Evolutionary conservation across 2,113 vertebrate genomes (phyloP), one percentile per base, ranked within the genome.

Genomic region (Vombatus ursinus): DNA sequence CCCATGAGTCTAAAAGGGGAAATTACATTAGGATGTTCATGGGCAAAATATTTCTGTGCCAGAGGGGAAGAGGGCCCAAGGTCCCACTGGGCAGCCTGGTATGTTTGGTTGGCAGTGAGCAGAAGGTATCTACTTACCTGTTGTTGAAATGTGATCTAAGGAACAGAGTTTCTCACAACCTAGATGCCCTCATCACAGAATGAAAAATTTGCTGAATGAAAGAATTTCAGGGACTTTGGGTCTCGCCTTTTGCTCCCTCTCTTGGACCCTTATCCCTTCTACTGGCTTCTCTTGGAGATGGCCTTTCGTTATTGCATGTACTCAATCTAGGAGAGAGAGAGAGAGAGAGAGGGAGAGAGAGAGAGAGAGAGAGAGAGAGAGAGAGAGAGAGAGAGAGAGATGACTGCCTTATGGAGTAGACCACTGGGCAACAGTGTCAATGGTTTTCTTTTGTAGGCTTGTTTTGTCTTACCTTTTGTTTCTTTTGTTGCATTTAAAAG

Each of bases 1-100:
- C 96, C 11, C 22, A 97, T 47, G 90, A 90, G 22, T 93, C 37
- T 96, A 90, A 96, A 49, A 48, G 0, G 90, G 7, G 8, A 94
- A 3, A 95, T 90, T 95, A 93, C 0, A 95, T 92, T 92, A 14
- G 22, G 95, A 96, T 0, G 16, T 8, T 97, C 89, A 92, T 94
- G 94, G 96, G 53, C 95, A 94, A 97, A 96, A 4, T 54, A 50
- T 53, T 97, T 97, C 50, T 97, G 91, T 28, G 52, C 16, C 61
- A 52, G 89, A 4, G 53, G 52, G n/a, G n/a, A 8, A 95, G 96
- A 28, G 61, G 48, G 94, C 11, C 90, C 57, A 92, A 25, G 93
- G 22, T 49, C 96, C 31, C 51, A 57, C 89, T 95, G 4, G 50
- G 97, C 37, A 92, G 77, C 89, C 51, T 19, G 53, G 50, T 96